Evolutionary conservation across 2,797 vertebrate genomes (phyloP), one percentile per base, ranked within the genome.

Genomic region (Cirrhinus mrigala): DNA sequence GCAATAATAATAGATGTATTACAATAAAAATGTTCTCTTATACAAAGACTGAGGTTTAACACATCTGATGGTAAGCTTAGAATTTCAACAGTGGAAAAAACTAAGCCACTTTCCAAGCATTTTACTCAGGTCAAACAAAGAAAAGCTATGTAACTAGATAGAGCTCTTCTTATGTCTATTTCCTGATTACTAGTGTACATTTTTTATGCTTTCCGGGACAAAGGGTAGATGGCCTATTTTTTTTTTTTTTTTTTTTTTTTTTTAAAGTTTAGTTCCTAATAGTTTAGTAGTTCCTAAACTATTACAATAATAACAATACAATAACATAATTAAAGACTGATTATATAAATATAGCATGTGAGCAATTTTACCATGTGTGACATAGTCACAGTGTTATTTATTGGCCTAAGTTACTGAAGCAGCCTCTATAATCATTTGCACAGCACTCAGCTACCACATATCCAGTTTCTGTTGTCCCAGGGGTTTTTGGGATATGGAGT

Each of bases 401-500:
- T 52, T 48, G 20, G 37, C 12, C 52, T 40, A 24, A n/a, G 77
- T 58, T 68, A 29, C 81, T 74, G 69, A 27, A 64, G 79, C 68
- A 80, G 22, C 18, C 24, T n/a, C 37, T 20, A 78, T 69, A 79
- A 83, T 71, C 11, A 69, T 76, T 24, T 74, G 4, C 60, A 70
- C 73, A 33, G 64, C 60, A 85, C 77, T 77, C 87, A 85, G 81
- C 75, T 40, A 74, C 81, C 56, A 76, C 46, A 81, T 60, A 33
- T 84, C 71, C 82, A 73, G 84, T 85, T 88, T 82, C 84, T 71
- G 70, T 48, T 73, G 71, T 86, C 87, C 81, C 85, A 70, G 46
- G 87, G 80, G 84, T 78, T 88, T 91, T 79, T 93, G 85, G 84
- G 87, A 29, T 92, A 96, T 94, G 94, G 95, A 96, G 89, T 92